Conservation (phyloP, 2,888 invertebrate species). For the Rutpela maculata region DNA sequence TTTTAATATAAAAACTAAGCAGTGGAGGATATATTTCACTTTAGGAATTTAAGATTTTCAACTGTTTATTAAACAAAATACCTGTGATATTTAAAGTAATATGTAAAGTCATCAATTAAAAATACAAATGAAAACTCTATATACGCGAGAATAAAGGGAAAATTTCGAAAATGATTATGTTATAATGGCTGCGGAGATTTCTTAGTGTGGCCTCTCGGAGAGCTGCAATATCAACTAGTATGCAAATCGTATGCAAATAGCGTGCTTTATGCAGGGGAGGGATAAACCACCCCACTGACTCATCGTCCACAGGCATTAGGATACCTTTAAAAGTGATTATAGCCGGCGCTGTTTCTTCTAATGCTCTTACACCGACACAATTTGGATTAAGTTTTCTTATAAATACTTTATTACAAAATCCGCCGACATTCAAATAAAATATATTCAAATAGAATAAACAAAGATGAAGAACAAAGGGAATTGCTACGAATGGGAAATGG, state of each 20-base stretch:
- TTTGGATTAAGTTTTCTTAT: slow-evolving; percentile 53
- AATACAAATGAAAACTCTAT: background rate
- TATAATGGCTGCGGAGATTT: slow-evolving; percentile 38
- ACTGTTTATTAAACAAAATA: background rate
- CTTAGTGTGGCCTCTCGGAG: slow-evolving; percentile 34
- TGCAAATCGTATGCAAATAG: slow-evolving; percentile 64
- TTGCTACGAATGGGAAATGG: background rate
- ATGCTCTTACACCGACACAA: slow-evolving; percentile 58
- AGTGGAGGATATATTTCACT: too few species aligned
- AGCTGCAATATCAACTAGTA: slow-evolving; percentile 53
- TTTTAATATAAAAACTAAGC: too few species aligned
- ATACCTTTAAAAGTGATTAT: slow-evolving; percentile 63
- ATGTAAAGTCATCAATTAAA: background rate
- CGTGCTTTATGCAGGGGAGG: slow-evolving; percentile 57
- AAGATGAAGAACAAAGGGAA: slow-evolving; percentile 18
- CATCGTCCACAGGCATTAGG: slow-evolving; percentile 60
- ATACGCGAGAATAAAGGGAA: slow-evolving; percentile 17
- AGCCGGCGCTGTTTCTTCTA: slow-evolving; percentile 60
- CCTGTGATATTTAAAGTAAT: background rate
- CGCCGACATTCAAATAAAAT: slow-evolving; percentile 35
- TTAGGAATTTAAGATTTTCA: background rate
- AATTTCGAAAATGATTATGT: slow-evolving; percentile 36
- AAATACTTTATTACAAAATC: slow-evolving; percentile 51
- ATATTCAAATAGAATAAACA: slow-evolving; percentile 16
- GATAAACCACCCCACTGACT: slow-evolving; percentile 61